A percentile compares a stretch with the other conserved stretches of the same genome.
Conservation (phyloP, 2,797 vertebrate genomes). For the Sorex maritimensis region DNA sequence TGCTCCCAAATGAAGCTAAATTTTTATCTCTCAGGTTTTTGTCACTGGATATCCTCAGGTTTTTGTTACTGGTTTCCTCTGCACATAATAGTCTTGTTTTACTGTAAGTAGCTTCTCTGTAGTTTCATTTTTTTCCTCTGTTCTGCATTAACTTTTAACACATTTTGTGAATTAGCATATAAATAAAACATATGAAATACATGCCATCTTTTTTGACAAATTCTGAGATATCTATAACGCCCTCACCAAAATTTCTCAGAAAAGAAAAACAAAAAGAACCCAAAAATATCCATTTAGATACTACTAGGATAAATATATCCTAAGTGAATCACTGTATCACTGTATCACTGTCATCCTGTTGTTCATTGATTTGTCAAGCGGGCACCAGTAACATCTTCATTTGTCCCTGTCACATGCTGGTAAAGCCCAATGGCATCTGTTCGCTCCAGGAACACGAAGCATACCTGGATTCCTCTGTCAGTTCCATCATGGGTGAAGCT, state of each 20-base stretch:
- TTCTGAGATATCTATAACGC: background rate
- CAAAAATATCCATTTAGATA: background rate
- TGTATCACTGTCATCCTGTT: too few species aligned
- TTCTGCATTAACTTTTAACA: slow-evolving; percentile 48
- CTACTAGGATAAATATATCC: background rate
- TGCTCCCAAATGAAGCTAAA: background rate
- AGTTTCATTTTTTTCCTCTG: slow-evolving; percentile 43
- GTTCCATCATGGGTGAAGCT: too few species aligned
- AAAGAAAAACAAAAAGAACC: too few species aligned
- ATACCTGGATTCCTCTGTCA: too few species aligned
- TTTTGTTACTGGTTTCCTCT: background rate
- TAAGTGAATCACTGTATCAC: background rate
- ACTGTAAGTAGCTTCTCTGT: background rate
- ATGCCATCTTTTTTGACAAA: background rate
- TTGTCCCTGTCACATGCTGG: too few species aligned
- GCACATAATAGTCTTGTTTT: slow-evolving; percentile 37
- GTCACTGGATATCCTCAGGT: background rate
- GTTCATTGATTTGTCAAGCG: too few species aligned
- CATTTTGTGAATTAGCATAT: slow-evolving; percentile 57
- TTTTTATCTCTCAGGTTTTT: background rate
- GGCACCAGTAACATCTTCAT: too few species aligned
- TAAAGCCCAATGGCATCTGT: too few species aligned
- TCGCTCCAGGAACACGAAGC: too few species aligned
- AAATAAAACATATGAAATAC: slow-evolving; percentile 59
- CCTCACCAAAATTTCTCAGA: slow-evolving; percentile 23